Evolutionary conservation across 2,113 vertebrate genomes (phyloP), one percentile per base, ranked within the genome.

Genomic region (Brachyhypopomus occidentalis): DNA sequence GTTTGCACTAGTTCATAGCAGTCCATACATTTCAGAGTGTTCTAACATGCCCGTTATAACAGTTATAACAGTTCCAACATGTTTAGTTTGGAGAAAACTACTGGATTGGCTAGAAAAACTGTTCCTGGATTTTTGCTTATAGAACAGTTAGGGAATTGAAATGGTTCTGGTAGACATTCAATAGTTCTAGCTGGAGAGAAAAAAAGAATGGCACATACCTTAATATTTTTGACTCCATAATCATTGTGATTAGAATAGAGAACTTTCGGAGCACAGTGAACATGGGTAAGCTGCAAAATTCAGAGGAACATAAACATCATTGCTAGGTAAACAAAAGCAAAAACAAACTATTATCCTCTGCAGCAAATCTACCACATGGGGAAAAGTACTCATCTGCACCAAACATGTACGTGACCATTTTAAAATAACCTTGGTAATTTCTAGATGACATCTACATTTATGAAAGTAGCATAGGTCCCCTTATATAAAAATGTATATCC

Each of bases 231-330:
- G 92, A 87, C 89, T 98, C 97, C 92, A 98, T 89, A 14, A 96
- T 89, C 88, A 98, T 94, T 36, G 96, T 98, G 86, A 98, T 92
- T 78, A 96, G 87, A 87, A 98, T 97, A 77, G 96, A 94, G 92
- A 98, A 98, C 88, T 98, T 98, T 85, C 96, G 92, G 86, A 98
- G 92, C 12, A 97, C 96, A 23, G 96, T 98, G 90, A 98, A 98
- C 96, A 98, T 98, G 30, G 96, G 96, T 86, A 98, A 93, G 88
- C 96, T 98, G 94, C 78, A 64, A 86, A 86, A 88, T 41, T 87
- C 82, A 88, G 36, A 59, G 23, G 7, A 77, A 59, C 55, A 4
- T 38, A 12, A 17, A 62, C 2, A 0, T 34, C 2, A 17, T 27
- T 72, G n/a, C 2, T n/a, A 22, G 36, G 6, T 59, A 22, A 25